Evolutionary conservation across 2,797 vertebrate species (phyloP).

Genomic region (Carcharodon carcharias): DNA sequence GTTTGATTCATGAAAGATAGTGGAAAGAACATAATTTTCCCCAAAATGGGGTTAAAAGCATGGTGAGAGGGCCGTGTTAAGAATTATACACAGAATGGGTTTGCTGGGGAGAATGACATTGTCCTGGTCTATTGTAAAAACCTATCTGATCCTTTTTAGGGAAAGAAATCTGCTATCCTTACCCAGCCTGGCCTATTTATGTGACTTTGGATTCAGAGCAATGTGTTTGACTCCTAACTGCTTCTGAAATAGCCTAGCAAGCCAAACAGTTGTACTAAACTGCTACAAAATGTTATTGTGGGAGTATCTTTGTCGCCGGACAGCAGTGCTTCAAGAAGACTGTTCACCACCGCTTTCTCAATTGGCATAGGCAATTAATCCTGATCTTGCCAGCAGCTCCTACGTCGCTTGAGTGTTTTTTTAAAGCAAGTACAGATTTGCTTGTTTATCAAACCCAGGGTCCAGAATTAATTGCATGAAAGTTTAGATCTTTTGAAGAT

Average conservation of each 20-base stretch:
- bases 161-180: neutral
- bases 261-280: neutral
- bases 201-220: neutral
- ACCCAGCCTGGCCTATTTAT: neutral
- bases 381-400: neutral
- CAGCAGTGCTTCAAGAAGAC: neutral
- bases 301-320: neutral
- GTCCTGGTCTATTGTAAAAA: neutral
- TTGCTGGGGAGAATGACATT: neutral
- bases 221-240: neutral
- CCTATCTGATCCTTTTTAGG: neutral
- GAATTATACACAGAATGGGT: neutral
- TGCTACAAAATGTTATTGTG: neutral
- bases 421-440: neutral
- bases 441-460: slow-evolving; percentile 31
- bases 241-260: neutral
- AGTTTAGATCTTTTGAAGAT: neutral
- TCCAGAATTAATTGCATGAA: slow-evolving; percentile 37
- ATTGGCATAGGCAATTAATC: neutral
- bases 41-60: neutral
- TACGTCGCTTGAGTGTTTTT: neutral
- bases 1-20: neutral
- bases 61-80: neutral
- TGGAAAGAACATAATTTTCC: neutral
- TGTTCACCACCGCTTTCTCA: neutral